These are phyloP conservation scores for Periphyllus acericola DNA, from an alignment of 2,888 invertebrate species.

Conservation along the genomic window DNA sequence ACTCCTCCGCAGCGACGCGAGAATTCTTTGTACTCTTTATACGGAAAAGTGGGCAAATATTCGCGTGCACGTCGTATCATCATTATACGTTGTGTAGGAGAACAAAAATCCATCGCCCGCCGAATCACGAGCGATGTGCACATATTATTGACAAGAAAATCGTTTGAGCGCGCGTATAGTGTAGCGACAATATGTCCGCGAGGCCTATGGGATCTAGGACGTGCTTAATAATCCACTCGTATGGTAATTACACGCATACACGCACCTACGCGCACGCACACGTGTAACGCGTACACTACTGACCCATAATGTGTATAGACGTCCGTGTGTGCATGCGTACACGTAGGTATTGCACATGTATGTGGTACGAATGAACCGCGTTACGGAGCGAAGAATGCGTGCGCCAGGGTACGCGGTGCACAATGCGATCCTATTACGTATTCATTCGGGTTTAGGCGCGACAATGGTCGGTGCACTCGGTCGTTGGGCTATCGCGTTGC, in stretches of 20 bases:
- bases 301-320: constrained; percentile 47
- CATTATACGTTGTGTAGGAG: neutral
- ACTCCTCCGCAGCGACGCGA: neutral
- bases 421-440: constrained; percentile 61
- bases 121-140: neutral
- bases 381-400: constrained; percentile 1
- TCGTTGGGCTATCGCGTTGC: too few species aligned
- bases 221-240: constrained; percentile 54
- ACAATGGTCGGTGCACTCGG: constrained; percentile 26
- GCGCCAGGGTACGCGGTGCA: constrained; percentile 24
- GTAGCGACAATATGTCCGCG: constrained; percentile 40
- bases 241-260: constrained; percentile 49
- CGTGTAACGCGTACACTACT: constrained; percentile 24
- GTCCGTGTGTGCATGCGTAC: neutral
- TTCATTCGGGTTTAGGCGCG: constrained; percentile 50
- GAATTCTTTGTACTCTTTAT: neutral
- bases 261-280: neutral
- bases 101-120: neutral
- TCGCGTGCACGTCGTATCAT: neutral
- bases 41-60: neutral
- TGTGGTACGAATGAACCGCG: neutral
- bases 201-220: constrained; percentile 60
- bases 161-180: neutral
- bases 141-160: constrained; percentile 49
- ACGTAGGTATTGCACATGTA: neutral